Evolutionary conservation across 2,888 invertebrate species (phyloP).

Genomic region (Nasonia oneida): DNA sequence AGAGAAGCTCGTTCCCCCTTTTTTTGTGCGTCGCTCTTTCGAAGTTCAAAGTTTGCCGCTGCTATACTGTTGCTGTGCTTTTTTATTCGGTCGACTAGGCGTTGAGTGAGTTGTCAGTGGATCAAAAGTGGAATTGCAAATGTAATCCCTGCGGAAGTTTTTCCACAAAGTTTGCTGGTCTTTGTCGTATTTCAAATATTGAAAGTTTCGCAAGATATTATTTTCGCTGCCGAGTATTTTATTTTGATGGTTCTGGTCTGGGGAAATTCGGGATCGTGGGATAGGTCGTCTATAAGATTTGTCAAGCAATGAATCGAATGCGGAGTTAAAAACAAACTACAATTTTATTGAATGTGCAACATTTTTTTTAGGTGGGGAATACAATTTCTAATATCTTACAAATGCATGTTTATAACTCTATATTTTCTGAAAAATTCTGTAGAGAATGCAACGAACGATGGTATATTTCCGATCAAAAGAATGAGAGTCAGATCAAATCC

Average conservation of each 20-base stretch:
- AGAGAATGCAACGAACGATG: background rate
- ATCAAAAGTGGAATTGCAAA: conserved; percentile 42
- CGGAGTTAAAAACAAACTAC: background rate
- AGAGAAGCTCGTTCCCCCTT: no score
- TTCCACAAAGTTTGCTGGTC: background rate
- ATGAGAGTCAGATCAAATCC: background rate
- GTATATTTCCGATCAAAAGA: background rate
- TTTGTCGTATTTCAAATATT: conserved; percentile 63
- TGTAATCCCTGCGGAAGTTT: conserved; percentile 18
- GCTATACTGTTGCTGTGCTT: background rate
- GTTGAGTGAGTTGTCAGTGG: conserved; percentile 5
- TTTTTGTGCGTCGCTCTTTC: conserved; percentile 1
- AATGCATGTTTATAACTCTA: no score
- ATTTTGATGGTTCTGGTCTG: background rate
- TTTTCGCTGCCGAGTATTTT: background rate
- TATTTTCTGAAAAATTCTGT: background rate
- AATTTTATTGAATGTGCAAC: no score
- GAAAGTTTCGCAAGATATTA: background rate
- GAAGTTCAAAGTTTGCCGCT: conserved; percentile 14
- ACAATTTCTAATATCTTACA: no score
- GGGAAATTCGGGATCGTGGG: background rate
- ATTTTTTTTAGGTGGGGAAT: no score
- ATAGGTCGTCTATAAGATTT: background rate
- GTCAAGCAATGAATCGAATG: background rate
- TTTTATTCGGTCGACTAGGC: background rate